These are phyloP conservation scores for Cisticola juncidis DNA, from an alignment of 2,113 vertebrate genomes.

Conservation along the genomic window DNA sequence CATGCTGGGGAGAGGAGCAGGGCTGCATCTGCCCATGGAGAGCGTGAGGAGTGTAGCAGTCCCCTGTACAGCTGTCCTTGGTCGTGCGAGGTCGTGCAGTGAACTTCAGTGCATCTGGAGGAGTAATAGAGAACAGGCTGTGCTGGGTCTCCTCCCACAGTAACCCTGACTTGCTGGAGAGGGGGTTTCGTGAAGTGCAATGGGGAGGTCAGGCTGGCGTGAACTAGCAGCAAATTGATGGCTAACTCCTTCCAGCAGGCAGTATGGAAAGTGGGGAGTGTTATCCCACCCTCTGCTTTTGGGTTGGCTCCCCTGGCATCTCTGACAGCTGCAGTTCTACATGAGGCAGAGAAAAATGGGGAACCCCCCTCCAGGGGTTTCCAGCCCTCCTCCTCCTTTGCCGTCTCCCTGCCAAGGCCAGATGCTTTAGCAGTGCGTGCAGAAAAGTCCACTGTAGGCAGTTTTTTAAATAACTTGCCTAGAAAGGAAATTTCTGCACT, in stretches of 20 bases:
- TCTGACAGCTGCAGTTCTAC: not conserved
- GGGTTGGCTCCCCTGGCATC: not conserved
- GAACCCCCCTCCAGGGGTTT: not conserved
- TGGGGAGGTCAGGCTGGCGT: not conserved
- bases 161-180: not conserved
- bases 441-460: conserved; percentile 55
- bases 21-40: not conserved
- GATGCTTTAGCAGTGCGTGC: conserved; percentile 2
- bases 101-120: not conserved
- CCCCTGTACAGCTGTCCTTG: not conserved
- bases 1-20: accelerated
- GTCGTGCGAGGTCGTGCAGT: not conserved
- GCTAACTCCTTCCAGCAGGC: not conserved
- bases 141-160: not conserved
- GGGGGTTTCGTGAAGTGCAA: not conserved
- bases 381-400: not conserved
- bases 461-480: conserved; percentile 64
- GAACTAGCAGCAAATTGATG: not conserved
- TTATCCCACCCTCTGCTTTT: not conserved
- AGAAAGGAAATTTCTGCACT: conserved; percentile 65
- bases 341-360: not conserved
- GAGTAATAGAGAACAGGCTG: not conserved
- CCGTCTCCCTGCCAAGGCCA: conserved; percentile 41
- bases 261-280: accelerated
- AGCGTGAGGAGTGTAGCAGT: not conserved